Percentiles rank a stretch among this genome's conserved stretches.
Evolutionary conservation across 2,888 invertebrate species (phyloP).

Genomic region (Acronicta psi): DNA sequence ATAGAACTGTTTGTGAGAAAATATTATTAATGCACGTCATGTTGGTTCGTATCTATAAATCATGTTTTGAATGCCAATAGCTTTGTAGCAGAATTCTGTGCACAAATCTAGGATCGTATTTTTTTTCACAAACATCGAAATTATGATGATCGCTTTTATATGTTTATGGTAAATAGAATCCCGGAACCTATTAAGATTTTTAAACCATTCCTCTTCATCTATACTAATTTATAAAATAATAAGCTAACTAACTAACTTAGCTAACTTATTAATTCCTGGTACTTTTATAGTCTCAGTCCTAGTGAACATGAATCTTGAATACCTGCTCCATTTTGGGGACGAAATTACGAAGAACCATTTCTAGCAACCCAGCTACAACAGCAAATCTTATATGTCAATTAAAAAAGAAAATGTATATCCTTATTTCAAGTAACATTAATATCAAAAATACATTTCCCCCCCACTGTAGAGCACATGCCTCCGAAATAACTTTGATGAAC

Average conservation of each 20-base stretch:
- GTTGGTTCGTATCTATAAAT: not conserved
- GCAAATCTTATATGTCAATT: no score
- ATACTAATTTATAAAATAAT: no score
- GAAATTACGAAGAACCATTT: no score
- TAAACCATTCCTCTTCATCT: not conserved
- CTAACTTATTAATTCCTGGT: not conserved
- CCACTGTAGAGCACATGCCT: no score
- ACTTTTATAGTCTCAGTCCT: not conserved
- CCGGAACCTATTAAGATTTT: not conserved
- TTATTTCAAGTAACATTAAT: no score
- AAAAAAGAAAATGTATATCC: no score
- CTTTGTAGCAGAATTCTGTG: not conserved
- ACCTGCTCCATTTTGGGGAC: no score
- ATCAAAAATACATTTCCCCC: no score
- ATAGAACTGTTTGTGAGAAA: not conserved
- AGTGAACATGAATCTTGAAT: no score
- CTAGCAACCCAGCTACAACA: no score
- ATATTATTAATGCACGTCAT: not conserved
- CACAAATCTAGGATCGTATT: not conserved
- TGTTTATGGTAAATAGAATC: not conserved
- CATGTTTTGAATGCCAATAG: constrained; percentile 12
- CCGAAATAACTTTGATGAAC: no score
- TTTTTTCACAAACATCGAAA: not conserved
- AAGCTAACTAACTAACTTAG: not conserved
- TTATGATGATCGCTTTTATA: not conserved